Percentiles rank a stretch among this genome's conserved stretches.
Conservation (phyloP, 1,140 invertebrate genomes). For the Myzus persicae region DNA sequence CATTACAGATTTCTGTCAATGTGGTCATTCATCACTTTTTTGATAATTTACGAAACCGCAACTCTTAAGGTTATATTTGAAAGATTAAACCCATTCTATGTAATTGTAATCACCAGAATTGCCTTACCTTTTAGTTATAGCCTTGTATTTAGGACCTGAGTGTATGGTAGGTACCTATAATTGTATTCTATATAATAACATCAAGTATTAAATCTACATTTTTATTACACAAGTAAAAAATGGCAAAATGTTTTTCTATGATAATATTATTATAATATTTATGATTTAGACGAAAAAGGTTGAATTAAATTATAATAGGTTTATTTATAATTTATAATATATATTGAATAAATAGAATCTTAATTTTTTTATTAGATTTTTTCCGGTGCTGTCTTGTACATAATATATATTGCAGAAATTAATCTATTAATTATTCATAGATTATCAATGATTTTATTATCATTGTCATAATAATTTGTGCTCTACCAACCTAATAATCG, state of each 20-base stretch:
- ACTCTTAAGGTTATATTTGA: not conserved
- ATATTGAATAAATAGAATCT: not conserved
- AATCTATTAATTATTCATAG: not conserved
- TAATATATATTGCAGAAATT: not conserved
- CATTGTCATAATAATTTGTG: not conserved
- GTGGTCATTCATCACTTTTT: not conserved
- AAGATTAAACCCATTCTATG: not conserved
- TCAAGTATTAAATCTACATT: not conserved
- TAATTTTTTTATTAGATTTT: not conserved
- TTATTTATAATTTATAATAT: too few relatives aligned
- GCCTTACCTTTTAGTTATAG: not conserved
- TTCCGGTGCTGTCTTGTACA: not conserved
- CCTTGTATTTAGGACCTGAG: too few relatives aligned
- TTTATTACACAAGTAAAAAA: not conserved
- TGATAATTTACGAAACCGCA: not conserved
- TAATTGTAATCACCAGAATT: constrained; percentile 6
- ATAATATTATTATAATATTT: not conserved
- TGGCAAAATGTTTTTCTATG: not conserved
- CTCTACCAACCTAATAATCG: not conserved
- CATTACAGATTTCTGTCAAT: constrained; percentile 25
- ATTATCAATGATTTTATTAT: not conserved
- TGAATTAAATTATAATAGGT: not conserved
- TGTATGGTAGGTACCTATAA: not conserved
- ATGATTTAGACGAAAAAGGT: not conserved
- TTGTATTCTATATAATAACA: not conserved